Percentiles rank a stretch among this genome's conserved stretches.
Conservation (phyloP, 1,140 invertebrate species). For the Capitella teleta region DNA sequence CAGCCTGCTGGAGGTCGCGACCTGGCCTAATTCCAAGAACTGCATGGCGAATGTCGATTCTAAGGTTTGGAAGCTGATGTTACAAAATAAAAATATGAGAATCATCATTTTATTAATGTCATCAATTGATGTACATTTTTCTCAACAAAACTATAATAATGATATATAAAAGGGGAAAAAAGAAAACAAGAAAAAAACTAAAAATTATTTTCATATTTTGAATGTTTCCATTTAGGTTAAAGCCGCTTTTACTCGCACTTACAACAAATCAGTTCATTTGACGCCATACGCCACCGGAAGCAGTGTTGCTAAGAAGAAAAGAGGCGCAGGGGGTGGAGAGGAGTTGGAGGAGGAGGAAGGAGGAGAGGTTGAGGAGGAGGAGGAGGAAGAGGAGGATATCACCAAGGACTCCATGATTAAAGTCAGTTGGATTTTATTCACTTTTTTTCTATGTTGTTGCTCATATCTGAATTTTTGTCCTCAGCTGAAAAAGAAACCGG, state of each 20-base stretch:
- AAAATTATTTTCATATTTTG: neutral
- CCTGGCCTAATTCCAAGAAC: constrained; percentile 70
- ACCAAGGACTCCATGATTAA: constrained; percentile 69
- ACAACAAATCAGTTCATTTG: constrained; percentile 69
- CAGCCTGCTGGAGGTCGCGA: constrained; percentile 66
- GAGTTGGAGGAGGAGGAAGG: constrained; percentile 13
- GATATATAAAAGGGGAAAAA: neutral
- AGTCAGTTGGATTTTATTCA: constrained; percentile 44
- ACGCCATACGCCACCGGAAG: constrained; percentile 58
- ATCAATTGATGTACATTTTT: neutral
- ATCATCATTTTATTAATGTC: neutral
- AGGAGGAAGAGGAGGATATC: constrained; percentile 50
- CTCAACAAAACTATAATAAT: neutral
- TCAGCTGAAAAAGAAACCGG: too few relatives aligned
- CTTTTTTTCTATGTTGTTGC: too few relatives aligned
- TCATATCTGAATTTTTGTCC: too few relatives aligned
- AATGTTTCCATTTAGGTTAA: constrained; percentile 54
- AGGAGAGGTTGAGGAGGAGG: constrained; percentile 37
- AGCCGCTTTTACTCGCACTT: constrained; percentile 78
- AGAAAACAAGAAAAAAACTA: neutral
- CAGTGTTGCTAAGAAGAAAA: constrained; percentile 44
- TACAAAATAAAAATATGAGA: neutral
- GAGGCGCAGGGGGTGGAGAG: constrained; percentile 33
- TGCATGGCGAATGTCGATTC: constrained; percentile 56
- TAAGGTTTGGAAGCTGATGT: constrained; percentile 59